phyloP scores from a whole-genome alignment of 2,888 invertebrate species.

The Apotomis betuletana region DNA sequence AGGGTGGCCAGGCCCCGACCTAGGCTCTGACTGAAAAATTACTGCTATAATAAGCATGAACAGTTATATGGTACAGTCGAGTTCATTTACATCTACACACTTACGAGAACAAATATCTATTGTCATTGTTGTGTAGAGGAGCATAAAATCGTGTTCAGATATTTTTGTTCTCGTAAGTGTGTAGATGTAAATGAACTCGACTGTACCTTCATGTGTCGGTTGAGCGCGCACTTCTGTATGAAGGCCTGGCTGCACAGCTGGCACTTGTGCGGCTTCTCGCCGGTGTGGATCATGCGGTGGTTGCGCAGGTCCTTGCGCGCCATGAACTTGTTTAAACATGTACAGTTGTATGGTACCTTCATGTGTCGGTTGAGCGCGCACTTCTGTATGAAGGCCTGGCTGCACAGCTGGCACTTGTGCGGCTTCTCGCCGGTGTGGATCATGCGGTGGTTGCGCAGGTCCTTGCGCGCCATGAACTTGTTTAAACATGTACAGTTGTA shows the following conservation, averaged over 20 bases:
- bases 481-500: too few relatives aligned
- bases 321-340: too few relatives aligned
- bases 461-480: too few relatives aligned
- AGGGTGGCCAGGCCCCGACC: too few relatives aligned
- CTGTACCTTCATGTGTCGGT: conserved; percentile 93
- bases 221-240: conserved; percentile 95
- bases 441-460: conserved; percentile 94
- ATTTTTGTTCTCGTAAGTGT: too few relatives aligned
- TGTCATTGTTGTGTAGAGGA: too few relatives aligned
- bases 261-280: conserved; percentile 96
- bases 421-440: conserved; percentile 96
- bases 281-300: conserved; percentile 95
- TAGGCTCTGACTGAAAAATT: too few relatives aligned
- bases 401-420: conserved; percentile 94
- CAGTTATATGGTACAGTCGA: conserved; percentile 59
- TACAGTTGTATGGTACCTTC: conserved; percentile 84
- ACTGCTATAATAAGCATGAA: too few relatives aligned
- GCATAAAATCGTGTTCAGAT: too few relatives aligned
- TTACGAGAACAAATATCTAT: too few relatives aligned
- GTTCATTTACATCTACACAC: too few relatives aligned
- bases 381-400: conserved; percentile 95
- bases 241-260: conserved; percentile 94
- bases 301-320: conserved; percentile 96
- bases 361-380: conserved; percentile 97
- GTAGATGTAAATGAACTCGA: too few relatives aligned